Percentiles rank a stretch among this genome's conserved stretches.
phyloP scores from a whole-genome alignment of 2,888 invertebrate genomes.

The Dicyrtoma fusca region DNA sequence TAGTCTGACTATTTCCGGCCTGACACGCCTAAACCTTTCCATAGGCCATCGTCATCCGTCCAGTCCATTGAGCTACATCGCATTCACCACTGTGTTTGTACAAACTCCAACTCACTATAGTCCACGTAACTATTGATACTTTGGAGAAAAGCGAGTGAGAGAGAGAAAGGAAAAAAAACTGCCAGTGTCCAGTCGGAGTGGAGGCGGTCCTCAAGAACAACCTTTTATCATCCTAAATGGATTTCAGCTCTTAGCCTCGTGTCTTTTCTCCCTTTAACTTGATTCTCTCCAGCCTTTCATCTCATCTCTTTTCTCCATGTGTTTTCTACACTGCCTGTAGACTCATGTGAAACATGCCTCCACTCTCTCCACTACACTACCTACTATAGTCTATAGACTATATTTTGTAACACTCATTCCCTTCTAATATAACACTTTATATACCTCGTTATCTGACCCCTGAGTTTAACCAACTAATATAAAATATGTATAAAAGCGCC shows the following conservation, averaged over 20 bases:
- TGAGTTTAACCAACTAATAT: no score
- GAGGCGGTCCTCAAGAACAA: slow-evolving; percentile 35
- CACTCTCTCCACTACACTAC: no score
- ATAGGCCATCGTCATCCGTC: slow-evolving; percentile 30
- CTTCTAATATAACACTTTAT: no score
- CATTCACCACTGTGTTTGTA: not conserved
- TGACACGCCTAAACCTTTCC: slow-evolving; percentile 49
- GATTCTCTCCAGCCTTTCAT: slow-evolving; percentile 16
- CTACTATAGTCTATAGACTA: no score
- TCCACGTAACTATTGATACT: slow-evolving; percentile 21
- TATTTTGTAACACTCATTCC: no score
- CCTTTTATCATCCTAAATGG: slow-evolving; percentile 41
- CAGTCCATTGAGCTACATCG: slow-evolving; percentile 14
- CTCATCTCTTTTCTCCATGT: not conserved
- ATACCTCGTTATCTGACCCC: no score
- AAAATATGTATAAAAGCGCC: no score
- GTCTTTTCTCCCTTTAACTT: slow-evolving; percentile 37
- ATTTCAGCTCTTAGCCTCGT: slow-evolving; percentile 40
- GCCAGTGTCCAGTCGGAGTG: slow-evolving; percentile 30
- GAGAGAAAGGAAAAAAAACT: slow-evolving; percentile 8
- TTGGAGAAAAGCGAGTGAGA: slow-evolving; percentile 20
- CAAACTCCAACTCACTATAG: no score
- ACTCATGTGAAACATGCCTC: no score
- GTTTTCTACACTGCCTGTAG: no score
- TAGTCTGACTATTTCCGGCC: slow-evolving; percentile 53